These are phyloP conservation scores for Aleiodes leptofemur DNA, from an alignment of 2,888 invertebrate genomes.

Conservation along the genomic window DNA sequence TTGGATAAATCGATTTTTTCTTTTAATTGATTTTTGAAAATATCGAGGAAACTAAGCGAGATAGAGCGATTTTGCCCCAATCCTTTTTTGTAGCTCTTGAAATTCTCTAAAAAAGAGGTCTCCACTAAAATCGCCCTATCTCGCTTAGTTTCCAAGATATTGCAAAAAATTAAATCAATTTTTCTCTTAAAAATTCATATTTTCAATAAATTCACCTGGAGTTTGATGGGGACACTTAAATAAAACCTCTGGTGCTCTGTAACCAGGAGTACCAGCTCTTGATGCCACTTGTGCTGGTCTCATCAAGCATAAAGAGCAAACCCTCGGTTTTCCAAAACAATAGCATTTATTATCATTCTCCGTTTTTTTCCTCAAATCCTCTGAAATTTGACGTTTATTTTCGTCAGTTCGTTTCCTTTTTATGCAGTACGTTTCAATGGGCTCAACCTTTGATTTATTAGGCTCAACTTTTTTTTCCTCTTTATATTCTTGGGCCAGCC, in stretches of 20 bases:
- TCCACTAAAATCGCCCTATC: no score
- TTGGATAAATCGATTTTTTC: no score
- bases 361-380: slow-evolving; percentile 55
- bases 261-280: slow-evolving; percentile 93
- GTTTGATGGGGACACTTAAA: slow-evolving; percentile 88
- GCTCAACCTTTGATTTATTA: slow-evolving; percentile 29
- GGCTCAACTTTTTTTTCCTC: slow-evolving; percentile 55
- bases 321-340: slow-evolving; percentile 82
- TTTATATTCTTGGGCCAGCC: slow-evolving; percentile 84
- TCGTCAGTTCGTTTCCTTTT: slow-evolving; percentile 67
- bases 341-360: slow-evolving; percentile 76
- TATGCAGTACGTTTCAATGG: slow-evolving; percentile 46
- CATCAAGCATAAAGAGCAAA: slow-evolving; percentile 82
- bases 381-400: slow-evolving; percentile 9
- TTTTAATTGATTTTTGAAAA: no score
- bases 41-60: no score
- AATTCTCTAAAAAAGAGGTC: no score
- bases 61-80: no score
- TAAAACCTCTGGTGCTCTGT: slow-evolving; percentile 90
- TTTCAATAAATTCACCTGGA: slow-evolving; percentile 76
- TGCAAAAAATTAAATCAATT: no score
- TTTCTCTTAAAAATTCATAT: not conserved
- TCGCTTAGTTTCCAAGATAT: not conserved
- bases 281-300: slow-evolving; percentile 84
- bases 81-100: no score